A percentile compares a stretch with the other conserved stretches of the same genome.
Evolutionary conservation across 2,888 invertebrate genomes (phyloP).

Genomic region (Smittia aterrima): DNA sequence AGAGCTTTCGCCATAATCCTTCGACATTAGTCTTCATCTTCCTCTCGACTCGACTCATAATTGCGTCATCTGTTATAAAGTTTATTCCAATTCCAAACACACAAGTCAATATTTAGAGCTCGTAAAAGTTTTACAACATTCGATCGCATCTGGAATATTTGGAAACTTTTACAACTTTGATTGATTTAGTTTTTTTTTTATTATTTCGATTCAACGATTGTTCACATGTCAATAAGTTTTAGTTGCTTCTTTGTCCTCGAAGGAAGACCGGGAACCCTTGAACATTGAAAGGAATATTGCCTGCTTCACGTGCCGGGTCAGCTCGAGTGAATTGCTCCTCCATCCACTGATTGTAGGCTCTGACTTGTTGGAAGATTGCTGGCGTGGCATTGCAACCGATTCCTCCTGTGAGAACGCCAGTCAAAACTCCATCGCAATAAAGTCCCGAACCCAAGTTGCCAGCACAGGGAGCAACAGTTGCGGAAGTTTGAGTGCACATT

Average conservation of each 20-base stretch:
- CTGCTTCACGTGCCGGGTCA: background rate
- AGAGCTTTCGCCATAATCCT: too few species aligned
- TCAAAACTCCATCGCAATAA: slow-evolving; percentile 32
- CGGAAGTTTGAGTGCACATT: slow-evolving; percentile 33
- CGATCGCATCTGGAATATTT: too few species aligned
- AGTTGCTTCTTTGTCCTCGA: background rate
- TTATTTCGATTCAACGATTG: background rate
- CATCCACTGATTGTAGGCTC: slow-evolving; percentile 40
- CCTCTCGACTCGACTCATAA: too few species aligned
- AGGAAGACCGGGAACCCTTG: slow-evolving; percentile 3
- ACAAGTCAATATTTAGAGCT: too few species aligned
- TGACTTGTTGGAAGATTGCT: slow-evolving; percentile 38
- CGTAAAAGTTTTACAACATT: too few species aligned
- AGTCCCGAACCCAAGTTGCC: slow-evolving; percentile 39
- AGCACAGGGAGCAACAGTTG: background rate
- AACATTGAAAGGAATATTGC: background rate
- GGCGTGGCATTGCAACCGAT: slow-evolving; percentile 20
- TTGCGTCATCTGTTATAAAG: too few species aligned
- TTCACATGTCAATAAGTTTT: background rate
- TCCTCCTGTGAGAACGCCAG: slow-evolving; percentile 37
- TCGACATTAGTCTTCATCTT: too few species aligned
- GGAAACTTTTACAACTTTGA: too few species aligned
- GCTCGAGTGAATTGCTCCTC: slow-evolving; percentile 12
- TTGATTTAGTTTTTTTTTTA: background rate
- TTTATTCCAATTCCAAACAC: too few species aligned